A percentile compares a stretch with the other conserved stretches of the same genome.
These are phyloP conservation scores for Pogonocichla stellata DNA, from an alignment of 2,113 vertebrate genomes.

Conservation along the genomic window DNA sequence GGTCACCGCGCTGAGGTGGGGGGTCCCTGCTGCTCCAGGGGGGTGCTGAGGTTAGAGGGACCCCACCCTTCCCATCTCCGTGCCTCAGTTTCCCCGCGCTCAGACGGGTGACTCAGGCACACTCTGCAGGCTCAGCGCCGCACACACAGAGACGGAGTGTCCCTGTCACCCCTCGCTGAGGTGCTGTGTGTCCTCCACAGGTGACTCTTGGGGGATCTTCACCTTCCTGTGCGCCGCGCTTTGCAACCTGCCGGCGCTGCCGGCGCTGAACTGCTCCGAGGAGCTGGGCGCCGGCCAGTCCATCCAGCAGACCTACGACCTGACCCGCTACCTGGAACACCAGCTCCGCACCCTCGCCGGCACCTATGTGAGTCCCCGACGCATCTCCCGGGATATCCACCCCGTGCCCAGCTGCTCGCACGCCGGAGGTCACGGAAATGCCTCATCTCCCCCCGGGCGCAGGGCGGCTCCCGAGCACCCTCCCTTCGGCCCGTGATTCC, in stretches of 20 bases:
- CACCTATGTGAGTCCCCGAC: conserved; percentile 84
- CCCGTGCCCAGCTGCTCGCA: not conserved
- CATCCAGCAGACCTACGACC: conserved; percentile 95
- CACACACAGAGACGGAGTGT: not conserved
- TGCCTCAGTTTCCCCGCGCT: not conserved
- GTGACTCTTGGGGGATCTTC: conserved; percentile 82
- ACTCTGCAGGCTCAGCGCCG: not conserved
- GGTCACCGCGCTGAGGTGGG: not conserved
- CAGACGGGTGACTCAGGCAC: not conserved
- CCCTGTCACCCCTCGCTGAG: not conserved
- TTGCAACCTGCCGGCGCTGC: conserved; percentile 78
- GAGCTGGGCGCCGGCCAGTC: conserved; percentile 86
- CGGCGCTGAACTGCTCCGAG: conserved; percentile 78
- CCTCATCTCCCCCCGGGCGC: not conserved
- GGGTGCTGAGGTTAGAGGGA: not conserved
- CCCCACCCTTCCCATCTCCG: not conserved
- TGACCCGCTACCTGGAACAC: conserved; percentile 96
- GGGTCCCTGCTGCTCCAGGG: not conserved
- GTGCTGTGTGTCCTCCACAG: conserved; percentile 67
- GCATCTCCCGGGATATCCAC: not conserved
- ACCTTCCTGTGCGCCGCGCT: conserved; percentile 82
- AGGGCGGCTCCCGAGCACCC: not conserved
- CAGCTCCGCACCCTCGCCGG: conserved; percentile 94
- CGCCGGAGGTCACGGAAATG: conserved; percentile 5
- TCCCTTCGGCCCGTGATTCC: not conserved